Percentiles rank a stretch among this genome's conserved stretches.
Conservation (phyloP, 2,797 vertebrate species). For the Pithecia hirsuta region DNA sequence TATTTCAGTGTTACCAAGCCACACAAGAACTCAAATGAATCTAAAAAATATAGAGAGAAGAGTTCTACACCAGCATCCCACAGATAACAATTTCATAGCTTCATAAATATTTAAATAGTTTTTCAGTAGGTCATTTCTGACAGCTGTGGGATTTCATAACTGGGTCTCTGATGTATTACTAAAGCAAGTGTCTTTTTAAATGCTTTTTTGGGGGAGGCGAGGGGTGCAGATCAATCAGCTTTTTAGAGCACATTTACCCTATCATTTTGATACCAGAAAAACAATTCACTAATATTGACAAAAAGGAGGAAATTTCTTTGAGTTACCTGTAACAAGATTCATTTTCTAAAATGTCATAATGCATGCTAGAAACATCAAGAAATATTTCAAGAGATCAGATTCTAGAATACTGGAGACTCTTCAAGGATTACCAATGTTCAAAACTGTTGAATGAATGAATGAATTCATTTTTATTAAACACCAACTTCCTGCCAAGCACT, state of each 20-base stretch:
- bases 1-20: constrained; percentile 27
- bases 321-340: background rate
- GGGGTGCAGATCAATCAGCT: background rate
- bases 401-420: background rate
- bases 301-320: background rate
- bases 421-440: background rate
- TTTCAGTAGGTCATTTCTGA: constrained; percentile 17
- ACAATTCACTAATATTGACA: constrained; percentile 4
- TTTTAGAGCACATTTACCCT: background rate
- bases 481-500: background rate
- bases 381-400: constrained; percentile 20
- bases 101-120: background rate
- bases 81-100: constrained; percentile 2
- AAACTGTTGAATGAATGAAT: background rate
- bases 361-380: constrained; percentile 18
- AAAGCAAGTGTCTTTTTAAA: background rate
- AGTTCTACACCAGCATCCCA: background rate
- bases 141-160: background rate
- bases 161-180: background rate
- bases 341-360: background rate
- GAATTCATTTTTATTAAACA: background rate
- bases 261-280: constrained; percentile 19
- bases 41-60: background rate
- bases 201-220: background rate
- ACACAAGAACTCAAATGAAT: constrained; percentile 11